These are phyloP conservation scores for Ditula angustiorana DNA, from an alignment of 2,888 invertebrate species.

Conservation along the genomic window DNA sequence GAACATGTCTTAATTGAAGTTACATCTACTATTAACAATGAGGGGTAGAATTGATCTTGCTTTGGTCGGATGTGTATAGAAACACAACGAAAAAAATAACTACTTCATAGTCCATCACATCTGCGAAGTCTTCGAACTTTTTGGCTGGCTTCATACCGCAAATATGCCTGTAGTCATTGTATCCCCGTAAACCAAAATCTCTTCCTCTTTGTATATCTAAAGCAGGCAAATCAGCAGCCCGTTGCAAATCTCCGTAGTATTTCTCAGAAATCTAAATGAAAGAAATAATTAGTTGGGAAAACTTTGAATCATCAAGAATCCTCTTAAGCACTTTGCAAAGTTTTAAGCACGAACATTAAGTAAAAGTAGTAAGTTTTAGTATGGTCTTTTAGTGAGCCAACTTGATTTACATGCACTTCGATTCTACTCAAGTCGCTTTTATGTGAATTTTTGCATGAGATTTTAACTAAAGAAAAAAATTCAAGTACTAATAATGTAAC, in stretches of 20 bases:
- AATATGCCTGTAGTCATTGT: conserved; percentile 66
- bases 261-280: conserved; percentile 63
- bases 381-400: neutral
- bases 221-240: conserved; percentile 61
- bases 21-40: neutral
- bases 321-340: conserved; percentile 28
- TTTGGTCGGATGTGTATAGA: neutral
- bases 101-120: conserved; percentile 70
- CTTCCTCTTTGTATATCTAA: conserved; percentile 69
- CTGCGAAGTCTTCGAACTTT: conserved; percentile 64
- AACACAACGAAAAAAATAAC: conserved; percentile 1
- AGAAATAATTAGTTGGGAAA: conserved; percentile 27
- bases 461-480: too few relatives aligned
- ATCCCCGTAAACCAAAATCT: conserved; percentile 67
- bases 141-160: conserved; percentile 64
- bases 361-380: conserved; percentile 37
- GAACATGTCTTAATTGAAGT: neutral
- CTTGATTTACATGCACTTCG: neutral
- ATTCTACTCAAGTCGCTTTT: neutral
- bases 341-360: conserved; percentile 38
- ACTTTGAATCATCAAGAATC: conserved; percentile 25
- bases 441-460: neutral
- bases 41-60: neutral
- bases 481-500: too few relatives aligned
- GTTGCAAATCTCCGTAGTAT: conserved; percentile 62